Evolutionary conservation across 2,113 vertebrate genomes (phyloP).

Genomic region (Atractosteus spatula): DNA sequence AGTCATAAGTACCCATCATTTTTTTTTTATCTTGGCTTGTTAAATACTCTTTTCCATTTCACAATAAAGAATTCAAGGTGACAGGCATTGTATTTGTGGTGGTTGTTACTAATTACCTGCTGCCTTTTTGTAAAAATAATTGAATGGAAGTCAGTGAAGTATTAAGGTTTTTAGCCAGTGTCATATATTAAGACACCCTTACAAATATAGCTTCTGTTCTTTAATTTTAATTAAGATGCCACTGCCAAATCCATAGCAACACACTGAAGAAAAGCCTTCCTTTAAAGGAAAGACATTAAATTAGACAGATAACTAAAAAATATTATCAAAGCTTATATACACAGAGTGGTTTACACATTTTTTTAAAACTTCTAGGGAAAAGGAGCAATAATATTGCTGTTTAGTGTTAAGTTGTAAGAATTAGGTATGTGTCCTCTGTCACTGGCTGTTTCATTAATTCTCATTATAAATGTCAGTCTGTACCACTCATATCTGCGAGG

Average conservation of each 20-base stretch:
- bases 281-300: background rate
- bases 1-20: background rate
- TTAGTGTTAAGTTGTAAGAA: background rate
- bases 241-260: background rate
- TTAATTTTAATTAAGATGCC: background rate
- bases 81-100: background rate
- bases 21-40: background rate
- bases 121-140: background rate
- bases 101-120: background rate
- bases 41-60: background rate
- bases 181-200: background rate
- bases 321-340: no score
- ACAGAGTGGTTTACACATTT: background rate
- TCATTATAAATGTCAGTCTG: slow-evolving; percentile 16
- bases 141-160: background rate
- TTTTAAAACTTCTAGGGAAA: background rate
- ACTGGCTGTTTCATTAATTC: slow-evolving; percentile 23
- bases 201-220: background rate
- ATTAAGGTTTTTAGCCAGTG: background rate
- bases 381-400: background rate
- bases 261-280: background rate
- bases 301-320: background rate
- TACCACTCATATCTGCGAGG: background rate
- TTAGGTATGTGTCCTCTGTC: background rate
- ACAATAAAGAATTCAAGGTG: background rate